phyloP scores from a whole-genome alignment of 2,113 vertebrate genomes.

The Xenopus laevis region DNA sequence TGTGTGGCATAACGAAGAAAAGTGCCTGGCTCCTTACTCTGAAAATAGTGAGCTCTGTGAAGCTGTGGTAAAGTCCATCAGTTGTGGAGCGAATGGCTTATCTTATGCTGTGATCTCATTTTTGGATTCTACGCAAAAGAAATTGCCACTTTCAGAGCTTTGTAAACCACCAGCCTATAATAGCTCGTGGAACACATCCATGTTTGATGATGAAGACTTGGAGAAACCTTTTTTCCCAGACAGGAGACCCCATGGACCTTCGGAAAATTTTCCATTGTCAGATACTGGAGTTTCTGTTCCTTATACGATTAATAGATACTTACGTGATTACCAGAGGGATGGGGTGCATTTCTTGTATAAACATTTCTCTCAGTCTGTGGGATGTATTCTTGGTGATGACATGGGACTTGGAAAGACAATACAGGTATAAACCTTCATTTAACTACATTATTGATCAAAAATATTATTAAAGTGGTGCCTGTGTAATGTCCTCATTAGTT shows the following conservation, averaged over 20 bases:
- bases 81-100: constrained; percentile 56
- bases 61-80: constrained; percentile 65
- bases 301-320: constrained; percentile 90
- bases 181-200: constrained; percentile 53
- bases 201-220: constrained; percentile 69
- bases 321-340: constrained; percentile 90
- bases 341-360: constrained; percentile 81
- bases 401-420: constrained; percentile 98
- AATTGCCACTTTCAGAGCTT: constrained; percentile 60
- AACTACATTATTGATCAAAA: not conserved
- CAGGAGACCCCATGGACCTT: constrained; percentile 57
- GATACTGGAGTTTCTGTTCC: constrained; percentile 73
- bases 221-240: constrained; percentile 86
- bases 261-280: constrained; percentile 70
- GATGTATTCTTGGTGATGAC: constrained; percentile 93
- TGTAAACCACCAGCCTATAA: constrained; percentile 51
- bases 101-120: constrained; percentile 67
- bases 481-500: too few species aligned
- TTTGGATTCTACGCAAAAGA: constrained; percentile 56
- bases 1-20: constrained; percentile 60
- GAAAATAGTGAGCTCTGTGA: constrained; percentile 63
- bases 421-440: constrained; percentile 70
- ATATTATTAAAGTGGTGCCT: not conserved
- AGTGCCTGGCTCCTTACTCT: constrained; percentile 67
- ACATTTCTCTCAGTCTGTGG: constrained; percentile 72